A percentile compares a stretch with the other conserved stretches of the same genome.
Conservation (phyloP, 2,797 vertebrate genomes). For the Chrosomus eos region DNA sequence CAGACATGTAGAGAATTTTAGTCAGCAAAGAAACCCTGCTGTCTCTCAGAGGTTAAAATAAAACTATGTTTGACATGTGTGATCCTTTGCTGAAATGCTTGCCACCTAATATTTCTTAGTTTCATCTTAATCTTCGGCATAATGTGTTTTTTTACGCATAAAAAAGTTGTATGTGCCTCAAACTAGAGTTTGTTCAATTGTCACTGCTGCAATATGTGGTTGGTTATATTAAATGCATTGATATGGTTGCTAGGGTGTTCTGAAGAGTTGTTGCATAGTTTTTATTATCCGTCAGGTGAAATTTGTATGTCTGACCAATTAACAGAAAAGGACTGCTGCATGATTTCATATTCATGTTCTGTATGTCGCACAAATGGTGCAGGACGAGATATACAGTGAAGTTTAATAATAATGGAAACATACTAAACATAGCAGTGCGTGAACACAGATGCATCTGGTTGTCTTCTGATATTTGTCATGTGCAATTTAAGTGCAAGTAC, state of each 20-base stretch:
- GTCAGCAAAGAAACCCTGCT: constrained; percentile 22
- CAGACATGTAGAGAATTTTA: constrained; percentile 3
- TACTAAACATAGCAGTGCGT: not conserved
- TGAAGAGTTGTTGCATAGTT: not conserved
- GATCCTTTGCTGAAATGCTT: constrained; percentile 2
- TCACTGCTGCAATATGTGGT: not conserved
- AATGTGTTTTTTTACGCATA: constrained; percentile 3
- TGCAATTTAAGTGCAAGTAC: not conserved
- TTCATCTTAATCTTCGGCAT: not conserved
- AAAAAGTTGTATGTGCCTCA: not conserved
- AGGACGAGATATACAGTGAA: not conserved
- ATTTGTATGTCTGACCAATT: not conserved
- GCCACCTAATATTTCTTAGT: not conserved
- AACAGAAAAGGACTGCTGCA: not conserved
- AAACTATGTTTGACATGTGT: constrained; percentile 2
- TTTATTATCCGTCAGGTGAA: not conserved
- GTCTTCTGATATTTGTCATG: not conserved
- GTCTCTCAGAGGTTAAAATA: constrained; percentile 9
- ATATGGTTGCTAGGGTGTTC: not conserved
- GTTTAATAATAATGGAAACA: not conserved
- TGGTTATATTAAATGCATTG: not conserved
- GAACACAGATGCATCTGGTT: not conserved
- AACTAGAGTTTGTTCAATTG: not conserved
- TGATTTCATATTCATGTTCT: not conserved
- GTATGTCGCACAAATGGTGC: not conserved